phyloP scores from a whole-genome alignment of 2,113 vertebrate species.

The Pholis gunnellus region DNA sequence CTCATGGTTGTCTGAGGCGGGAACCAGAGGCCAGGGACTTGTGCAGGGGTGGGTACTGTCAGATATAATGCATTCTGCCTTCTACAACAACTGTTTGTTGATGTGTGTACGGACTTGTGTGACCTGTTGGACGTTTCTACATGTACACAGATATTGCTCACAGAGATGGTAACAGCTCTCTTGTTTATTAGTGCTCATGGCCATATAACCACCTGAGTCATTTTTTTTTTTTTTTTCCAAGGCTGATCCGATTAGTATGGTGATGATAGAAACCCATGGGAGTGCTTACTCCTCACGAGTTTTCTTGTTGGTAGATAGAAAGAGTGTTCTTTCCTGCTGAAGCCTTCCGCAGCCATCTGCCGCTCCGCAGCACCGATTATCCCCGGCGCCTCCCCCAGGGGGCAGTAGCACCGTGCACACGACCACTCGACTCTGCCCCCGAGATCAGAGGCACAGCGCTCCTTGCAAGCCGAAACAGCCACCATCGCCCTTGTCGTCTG shows the following conservation, averaged over 20 bases:
- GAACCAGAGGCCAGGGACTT: not conserved
- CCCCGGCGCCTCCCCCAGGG: conserved; percentile 68
- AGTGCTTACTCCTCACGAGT: conserved; percentile 62
- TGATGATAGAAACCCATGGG: conserved; percentile 73
- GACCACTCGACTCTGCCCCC: conserved; percentile 27
- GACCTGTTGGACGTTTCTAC: conserved; percentile 9
- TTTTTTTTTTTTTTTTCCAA: conserved; percentile 20
- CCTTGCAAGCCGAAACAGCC: conserved; percentile 49
- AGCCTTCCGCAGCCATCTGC: conserved; percentile 65
- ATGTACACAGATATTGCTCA: conserved; percentile 40
- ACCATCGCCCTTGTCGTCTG: conserved; percentile 31
- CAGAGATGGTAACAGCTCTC: conserved; percentile 41
- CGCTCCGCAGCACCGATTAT: conserved; percentile 54
- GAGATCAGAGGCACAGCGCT: conserved; percentile 60
- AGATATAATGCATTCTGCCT: not conserved
- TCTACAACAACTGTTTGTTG: not conserved
- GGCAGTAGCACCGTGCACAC: conserved; percentile 77
- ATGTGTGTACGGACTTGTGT: not conserved
- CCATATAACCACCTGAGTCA: conserved; percentile 59
- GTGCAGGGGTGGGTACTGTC: not conserved
- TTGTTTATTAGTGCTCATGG: conserved; percentile 51
- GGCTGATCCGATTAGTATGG: conserved; percentile 71
- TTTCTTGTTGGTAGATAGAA: conserved; percentile 66
- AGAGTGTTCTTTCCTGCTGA: conserved; percentile 64
- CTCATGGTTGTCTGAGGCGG: not conserved